Base-by-base conservation (phyloP, 2,888 invertebrate species). In the Lasioglossum oenotherae region DNA sequence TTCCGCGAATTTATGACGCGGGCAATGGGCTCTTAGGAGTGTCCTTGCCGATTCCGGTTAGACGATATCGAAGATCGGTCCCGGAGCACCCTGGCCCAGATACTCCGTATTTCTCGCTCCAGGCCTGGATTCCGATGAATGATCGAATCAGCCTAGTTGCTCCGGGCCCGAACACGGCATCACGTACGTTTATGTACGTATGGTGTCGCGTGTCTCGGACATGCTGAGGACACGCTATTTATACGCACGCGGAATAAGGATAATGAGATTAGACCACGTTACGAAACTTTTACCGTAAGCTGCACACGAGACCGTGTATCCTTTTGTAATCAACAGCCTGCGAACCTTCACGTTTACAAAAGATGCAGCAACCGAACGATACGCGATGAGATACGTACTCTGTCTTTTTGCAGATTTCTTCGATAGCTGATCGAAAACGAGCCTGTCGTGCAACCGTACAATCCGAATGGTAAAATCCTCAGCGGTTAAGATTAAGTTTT, bases 101-200 rank as follows among this genome's bases (percentile, higher is more conserved):
- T 90, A 69, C 74, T 73, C 69, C 64, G 74, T 80, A 83, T 79
- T 89, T 88, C 87, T 88, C 81, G 81, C 82, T 79, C 81, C 83
- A 85, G 86, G 89, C 86, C 88, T 88, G 87, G 87, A 91, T 88
- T 87, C 88, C 90, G 75, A 88, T 90, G 78, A 87, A 89, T 88
- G 89, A 89, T 89, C 77, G 84, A 83, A 87, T 90, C 73, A 71
- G 80, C 82, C 80, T 82, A 82, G 80, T 84, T 75, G 41, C 64
- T 78, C 49, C 16, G 46, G 72, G 77, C 57, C 83, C 80, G 82
- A 82, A 87, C 80, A 80, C 78, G 78, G 85, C 73, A 38, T 74
- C 38, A 10, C n/a, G 46, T 57, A 73, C 74, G 14, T 75, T 57
- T 67, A 84, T 76, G 41, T 75, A 46, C 46, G 41, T 75, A 64